These are phyloP conservation scores for Pachydiplax longipennis DNA, from an alignment of 2,888 invertebrate genomes.

Conservation along the genomic window DNA sequence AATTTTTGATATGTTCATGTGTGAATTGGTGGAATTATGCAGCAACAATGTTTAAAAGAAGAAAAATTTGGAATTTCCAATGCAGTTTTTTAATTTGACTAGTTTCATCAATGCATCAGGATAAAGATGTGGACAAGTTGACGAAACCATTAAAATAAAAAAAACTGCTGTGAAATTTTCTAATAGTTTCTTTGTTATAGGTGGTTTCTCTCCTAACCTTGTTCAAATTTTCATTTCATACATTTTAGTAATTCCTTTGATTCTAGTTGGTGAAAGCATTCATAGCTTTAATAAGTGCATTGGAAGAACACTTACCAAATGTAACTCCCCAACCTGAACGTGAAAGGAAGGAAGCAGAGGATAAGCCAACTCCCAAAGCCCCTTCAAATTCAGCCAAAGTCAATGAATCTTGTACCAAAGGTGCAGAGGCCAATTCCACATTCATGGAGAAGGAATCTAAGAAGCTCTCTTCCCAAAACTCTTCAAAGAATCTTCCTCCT, in stretches of 20 bases:
- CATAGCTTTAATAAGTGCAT: constrained; percentile 28
- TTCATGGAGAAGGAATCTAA: constrained; percentile 4
- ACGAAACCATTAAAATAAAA: no score
- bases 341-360: constrained; percentile 12
- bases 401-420: background rate
- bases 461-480: constrained; percentile 20
- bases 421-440: background rate
- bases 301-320: constrained; percentile 36
- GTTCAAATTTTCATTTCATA: background rate
- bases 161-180: no score
- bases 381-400: background rate
- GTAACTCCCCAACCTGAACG: background rate
- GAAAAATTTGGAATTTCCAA: no score
- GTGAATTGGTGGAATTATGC: no score
- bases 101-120: no score
- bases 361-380: background rate
- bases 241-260: background rate
- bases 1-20: no score
- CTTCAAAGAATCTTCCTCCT: constrained; percentile 2
- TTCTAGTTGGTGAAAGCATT: constrained; percentile 31
- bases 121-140: no score
- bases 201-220: background rate
- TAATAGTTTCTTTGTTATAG: no score
- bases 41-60: no score
- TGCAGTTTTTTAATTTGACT: no score